phyloP scores from a whole-genome alignment of 2,888 invertebrate species.

The Rotaria magnacalcarata region DNA sequence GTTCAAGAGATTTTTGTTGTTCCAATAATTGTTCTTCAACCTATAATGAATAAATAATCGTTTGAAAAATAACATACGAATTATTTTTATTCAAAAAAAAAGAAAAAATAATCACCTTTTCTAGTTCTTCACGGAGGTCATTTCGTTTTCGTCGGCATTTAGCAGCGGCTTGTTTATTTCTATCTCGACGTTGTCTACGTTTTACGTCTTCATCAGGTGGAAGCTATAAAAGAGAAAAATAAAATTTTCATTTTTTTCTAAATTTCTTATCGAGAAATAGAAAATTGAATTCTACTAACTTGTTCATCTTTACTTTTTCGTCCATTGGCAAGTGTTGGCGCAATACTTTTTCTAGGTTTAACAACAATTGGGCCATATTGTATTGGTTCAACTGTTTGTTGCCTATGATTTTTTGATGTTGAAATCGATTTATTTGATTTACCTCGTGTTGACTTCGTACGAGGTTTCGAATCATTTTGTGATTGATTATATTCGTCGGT shows the following conservation, averaged over 20 bases:
- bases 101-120: slow-evolving; percentile 58
- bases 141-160: slow-evolving; percentile 89
- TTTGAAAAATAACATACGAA: background rate
- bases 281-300: background rate
- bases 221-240: slow-evolving; percentile 50
- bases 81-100: background rate
- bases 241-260: slow-evolving; percentile 37
- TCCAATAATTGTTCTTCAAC: background rate
- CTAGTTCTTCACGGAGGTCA: slow-evolving; percentile 84
- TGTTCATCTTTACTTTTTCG: slow-evolving; percentile 42
- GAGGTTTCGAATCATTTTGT: background rate
- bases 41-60: background rate
- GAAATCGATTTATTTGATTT: background rate
- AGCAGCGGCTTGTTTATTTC: slow-evolving; percentile 95
- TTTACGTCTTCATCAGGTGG: slow-evolving; percentile 86
- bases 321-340: slow-evolving; percentile 46
- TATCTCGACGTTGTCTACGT: slow-evolving; percentile 76
- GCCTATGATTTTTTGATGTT: background rate
- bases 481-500: slow-evolving; percentile 4
- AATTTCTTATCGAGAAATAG: no score
- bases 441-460: background rate
- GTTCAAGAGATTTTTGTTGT: background rate
- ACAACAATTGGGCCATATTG: slow-evolving; percentile 33
- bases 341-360: slow-evolving; percentile 11
- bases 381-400: background rate